A percentile compares a stretch with the other conserved stretches of the same genome.
Evolutionary conservation across 2,797 vertebrate species (phyloP).

Genomic region (Platyrinchus mystaceus): DNA sequence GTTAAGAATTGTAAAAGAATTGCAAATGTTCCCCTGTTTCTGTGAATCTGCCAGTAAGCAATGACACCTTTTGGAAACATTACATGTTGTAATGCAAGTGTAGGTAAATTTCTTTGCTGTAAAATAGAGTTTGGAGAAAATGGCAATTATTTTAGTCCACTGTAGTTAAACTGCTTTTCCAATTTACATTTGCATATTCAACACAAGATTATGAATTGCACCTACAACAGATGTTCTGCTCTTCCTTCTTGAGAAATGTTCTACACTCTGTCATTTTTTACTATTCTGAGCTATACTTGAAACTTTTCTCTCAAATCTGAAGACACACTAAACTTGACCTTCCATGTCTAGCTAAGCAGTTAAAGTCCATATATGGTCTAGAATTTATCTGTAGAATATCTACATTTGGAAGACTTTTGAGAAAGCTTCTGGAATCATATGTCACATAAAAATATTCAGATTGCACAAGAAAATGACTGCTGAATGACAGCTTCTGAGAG

Average conservation of each 20-base stretch:
- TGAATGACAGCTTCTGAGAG: not conserved
- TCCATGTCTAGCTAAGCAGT: not conserved
- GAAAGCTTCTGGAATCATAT: not conserved
- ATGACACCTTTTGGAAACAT: not conserved
- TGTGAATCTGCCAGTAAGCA: not conserved
- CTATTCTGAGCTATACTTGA: not conserved
- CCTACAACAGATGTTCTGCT: not conserved
- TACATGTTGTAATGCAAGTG: not conserved
- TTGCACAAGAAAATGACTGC: not conserved
- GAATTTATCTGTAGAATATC: not conserved
- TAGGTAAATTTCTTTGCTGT: not conserved
- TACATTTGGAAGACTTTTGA: not conserved
- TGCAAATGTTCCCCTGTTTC: not conserved
- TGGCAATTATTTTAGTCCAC: not conserved
- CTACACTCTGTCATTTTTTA: not conserved
- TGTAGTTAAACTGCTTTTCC: not conserved
- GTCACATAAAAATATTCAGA: not conserved
- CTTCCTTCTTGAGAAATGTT: not conserved
- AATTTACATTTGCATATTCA: not conserved
- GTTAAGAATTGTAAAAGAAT: not conserved
- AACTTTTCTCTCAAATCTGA: not conserved
- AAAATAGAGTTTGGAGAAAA: not conserved
- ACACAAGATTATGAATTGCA: not conserved
- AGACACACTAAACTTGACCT: not conserved
- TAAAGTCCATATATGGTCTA: accelerated